Evolutionary conservation across 2,888 invertebrate genomes (phyloP), one percentile per base, ranked within the genome.

Genomic region (Tetragonula carbonaria): DNA sequence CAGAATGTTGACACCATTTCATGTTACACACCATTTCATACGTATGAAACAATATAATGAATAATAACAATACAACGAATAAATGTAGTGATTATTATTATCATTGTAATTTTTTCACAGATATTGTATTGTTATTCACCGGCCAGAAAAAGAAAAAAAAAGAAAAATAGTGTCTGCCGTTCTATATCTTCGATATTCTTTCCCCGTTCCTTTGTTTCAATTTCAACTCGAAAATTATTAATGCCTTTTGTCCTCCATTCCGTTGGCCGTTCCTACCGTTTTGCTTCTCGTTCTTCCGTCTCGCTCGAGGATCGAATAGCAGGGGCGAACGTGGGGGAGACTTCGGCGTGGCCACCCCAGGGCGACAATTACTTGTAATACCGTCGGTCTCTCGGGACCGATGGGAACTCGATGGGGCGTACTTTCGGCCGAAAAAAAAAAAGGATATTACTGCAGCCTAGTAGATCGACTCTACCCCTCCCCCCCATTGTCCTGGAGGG

Each of bases 311-410:
- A 78, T 78, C 73, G 86, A 63, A 73, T 70, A 50, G 77, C 65
- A 63, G 38, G 77, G 79, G 62, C 45, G 79, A 82, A 65, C 70
- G 63, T 53, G 59, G 85, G 85, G 85, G 84, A 62, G 76, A 71
- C 70, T 57, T 50, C 23, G 63, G 45, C 66, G 74, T 67, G 83
- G 51, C 81, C 92, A 91, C 91, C 92, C 91, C 88, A 90, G 86
- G 91, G 93, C 92, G 93, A 94, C 94, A 94, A 94, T 94, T 94
- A 93, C 94, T 94, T 91, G 93, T 94, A 94, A 94, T 93, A 93
- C 93, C 91, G 92, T 92, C 91, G 90, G 91, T 88, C 91, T 90
- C 92, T 86, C 87, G 92, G 92, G 91, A 82, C 88, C 91, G 91
- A 92, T 91, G 92, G 90, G 90, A 90, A 91, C 93, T 92, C 91